Evolutionary conservation across 2,797 vertebrate species (phyloP).

Genomic region (Alectoris magna): DNA sequence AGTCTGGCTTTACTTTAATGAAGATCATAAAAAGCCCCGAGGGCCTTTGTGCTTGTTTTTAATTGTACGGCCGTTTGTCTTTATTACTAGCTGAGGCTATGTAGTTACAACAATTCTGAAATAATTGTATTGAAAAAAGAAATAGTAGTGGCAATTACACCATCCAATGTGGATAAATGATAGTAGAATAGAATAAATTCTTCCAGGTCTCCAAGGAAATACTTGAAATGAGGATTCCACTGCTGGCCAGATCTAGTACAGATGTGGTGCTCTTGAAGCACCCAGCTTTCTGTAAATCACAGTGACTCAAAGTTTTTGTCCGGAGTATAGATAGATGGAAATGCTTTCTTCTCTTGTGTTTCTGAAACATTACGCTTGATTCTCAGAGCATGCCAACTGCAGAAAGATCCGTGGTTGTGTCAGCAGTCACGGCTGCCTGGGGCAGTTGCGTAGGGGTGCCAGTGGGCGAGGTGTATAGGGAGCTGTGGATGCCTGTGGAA

Average conservation of each 20-base stretch:
- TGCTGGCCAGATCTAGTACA: neutral
- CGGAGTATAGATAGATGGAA: neutral
- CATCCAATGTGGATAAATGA: neutral
- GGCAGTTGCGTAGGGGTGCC: fast-evolving
- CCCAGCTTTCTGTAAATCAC: neutral
- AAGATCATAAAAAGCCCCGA: fast-evolving
- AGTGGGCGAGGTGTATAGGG: neutral
- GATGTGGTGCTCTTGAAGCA: neutral
- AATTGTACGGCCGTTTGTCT: neutral
- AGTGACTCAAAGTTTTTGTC: neutral
- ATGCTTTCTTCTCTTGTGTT: neutral
- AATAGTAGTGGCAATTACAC: neutral
- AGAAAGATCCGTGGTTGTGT: neutral
- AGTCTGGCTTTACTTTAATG: neutral
- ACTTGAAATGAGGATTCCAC: neutral
- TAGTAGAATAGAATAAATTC: neutral
- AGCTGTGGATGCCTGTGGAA: neutral
- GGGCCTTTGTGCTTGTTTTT: neutral
- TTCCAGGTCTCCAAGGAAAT: neutral
- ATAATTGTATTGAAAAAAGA: neutral
- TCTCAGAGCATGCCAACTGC: neutral
- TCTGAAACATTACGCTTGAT: neutral
- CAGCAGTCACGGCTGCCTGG: neutral
- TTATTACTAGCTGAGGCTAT: neutral
- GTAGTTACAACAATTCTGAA: neutral